Percentiles rank a stretch among this genome's conserved stretches.
Evolutionary conservation across 2,888 invertebrate species (phyloP).

Genomic region (Cecidostiba fungosa): DNA sequence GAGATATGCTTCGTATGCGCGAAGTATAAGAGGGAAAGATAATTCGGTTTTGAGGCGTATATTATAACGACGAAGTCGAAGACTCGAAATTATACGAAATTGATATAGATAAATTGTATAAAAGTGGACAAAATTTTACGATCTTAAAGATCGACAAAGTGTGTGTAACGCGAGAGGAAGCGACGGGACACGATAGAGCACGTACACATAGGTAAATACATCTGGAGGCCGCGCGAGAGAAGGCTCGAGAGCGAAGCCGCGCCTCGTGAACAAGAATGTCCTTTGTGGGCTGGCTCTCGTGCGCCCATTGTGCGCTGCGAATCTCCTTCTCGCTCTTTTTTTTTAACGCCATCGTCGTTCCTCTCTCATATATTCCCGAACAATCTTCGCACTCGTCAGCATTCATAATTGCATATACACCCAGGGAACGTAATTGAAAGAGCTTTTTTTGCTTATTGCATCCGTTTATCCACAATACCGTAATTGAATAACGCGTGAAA

Average conservation of each 20-base stretch:
- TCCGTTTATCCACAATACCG: no score
- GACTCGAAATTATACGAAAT: no score
- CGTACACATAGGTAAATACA: no score
- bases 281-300: conserved; percentile 64
- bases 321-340: conserved; percentile 17
- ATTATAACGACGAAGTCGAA: no score
- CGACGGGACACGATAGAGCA: conserved; percentile 2
- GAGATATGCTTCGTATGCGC: no score
- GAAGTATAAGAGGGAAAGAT: background rate
- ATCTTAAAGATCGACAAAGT: background rate
- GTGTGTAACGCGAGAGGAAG: conserved; percentile 1
- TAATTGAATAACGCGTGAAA: no score
- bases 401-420: no score
- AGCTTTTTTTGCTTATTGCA: no score
- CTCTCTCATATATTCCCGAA: background rate
- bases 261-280: conserved; percentile 66
- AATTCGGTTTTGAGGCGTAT: no score
- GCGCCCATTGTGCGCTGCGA: conserved; percentile 45
- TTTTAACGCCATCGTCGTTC: background rate
- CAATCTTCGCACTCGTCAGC: background rate
- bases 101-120: background rate
- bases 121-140: background rate
- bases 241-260: conserved; percentile 34
- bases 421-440: no score
- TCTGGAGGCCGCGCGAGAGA: conserved; percentile 34